These are phyloP conservation scores for Macropis europaea DNA, from an alignment of 2,888 invertebrate species.

Conservation along the genomic window DNA sequence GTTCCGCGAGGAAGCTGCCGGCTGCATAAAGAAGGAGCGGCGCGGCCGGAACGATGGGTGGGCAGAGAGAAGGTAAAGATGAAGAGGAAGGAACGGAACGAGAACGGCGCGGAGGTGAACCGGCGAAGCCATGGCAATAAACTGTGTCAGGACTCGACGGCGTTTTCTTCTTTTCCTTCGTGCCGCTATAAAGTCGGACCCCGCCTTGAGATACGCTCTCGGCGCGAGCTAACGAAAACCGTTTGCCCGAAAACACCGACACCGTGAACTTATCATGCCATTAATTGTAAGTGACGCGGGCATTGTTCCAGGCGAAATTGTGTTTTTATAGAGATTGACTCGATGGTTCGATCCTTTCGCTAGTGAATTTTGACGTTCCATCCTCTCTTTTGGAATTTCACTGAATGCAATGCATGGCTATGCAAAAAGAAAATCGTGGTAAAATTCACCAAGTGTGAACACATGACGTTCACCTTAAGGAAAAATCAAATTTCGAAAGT, in stretches of 20 bases:
- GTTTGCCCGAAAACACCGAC: conserved; percentile 2
- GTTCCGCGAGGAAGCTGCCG: conserved; percentile 47
- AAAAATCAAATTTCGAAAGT: too few species aligned
- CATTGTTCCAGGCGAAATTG: conserved; percentile 4
- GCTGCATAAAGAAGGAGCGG: conserved; percentile 57
- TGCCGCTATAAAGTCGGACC: conserved; percentile 39
- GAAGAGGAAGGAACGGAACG: conserved; percentile 16
- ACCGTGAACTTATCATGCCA: conserved; percentile 12
- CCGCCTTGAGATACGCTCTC: conserved; percentile 26
- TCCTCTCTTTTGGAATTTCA: too few species aligned
- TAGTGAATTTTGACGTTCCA: too few species aligned
- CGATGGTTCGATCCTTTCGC: too few species aligned
- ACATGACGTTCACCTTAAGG: too few species aligned
- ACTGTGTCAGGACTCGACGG: conserved; percentile 53
- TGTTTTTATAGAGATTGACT: too few species aligned
- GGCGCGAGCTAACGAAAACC: conserved; percentile 4
- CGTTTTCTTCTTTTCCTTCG: conserved; percentile 30
- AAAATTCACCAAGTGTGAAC: too few species aligned
- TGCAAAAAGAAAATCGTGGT: too few species aligned
- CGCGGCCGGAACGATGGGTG: conserved; percentile 2
- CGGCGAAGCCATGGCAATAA: conserved; percentile 55
- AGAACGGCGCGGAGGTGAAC: conserved; percentile 26
- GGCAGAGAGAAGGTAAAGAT: conserved; percentile 1
- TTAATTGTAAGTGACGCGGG: not conserved
- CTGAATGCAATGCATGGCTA: too few species aligned